phyloP scores from a whole-genome alignment of 2,113 vertebrate genomes.

The Sus scrofa region T2T-Sscrofa CM000812.6:7493501-7494000 shows the following conservation, averaged over 20 bases:
- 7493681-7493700: neutral
- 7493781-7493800: neutral
- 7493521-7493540: neutral
- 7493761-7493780: neutral
- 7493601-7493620: neutral
- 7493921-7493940: no score
- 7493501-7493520: neutral
- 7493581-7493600: neutral
- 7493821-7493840: no score
- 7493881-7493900: no score
- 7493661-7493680: neutral
- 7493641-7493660: neutral
- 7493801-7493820: neutral
- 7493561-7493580: neutral
- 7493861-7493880: no score
- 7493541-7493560: neutral
- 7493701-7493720: neutral
- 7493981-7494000: no score
- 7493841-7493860: no score
- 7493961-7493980: no score
- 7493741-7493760: neutral
- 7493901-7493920: no score
- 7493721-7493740: neutral
- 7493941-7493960: no score
- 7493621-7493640: neutral